A percentile compares a stretch with the other conserved stretches of the same genome.
These are phyloP conservation scores for Furnarius figulus DNA, from an alignment of 2,113 vertebrate genomes.

Conservation along the genomic window DNA sequence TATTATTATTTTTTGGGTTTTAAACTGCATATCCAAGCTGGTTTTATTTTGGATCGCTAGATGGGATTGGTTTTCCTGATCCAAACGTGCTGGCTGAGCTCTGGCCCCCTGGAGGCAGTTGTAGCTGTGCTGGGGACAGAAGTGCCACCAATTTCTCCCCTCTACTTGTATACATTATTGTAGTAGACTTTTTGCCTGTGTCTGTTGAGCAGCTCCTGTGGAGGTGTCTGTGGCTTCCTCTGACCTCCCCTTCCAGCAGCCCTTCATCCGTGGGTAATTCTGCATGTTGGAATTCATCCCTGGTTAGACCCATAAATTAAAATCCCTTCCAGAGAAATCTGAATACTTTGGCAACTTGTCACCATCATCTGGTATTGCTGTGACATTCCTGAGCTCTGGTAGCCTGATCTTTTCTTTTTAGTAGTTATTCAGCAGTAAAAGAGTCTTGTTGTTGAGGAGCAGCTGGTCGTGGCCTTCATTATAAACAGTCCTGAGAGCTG, in stretches of 20 bases:
- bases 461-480: neutral
- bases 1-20: neutral
- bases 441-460: neutral
- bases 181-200: neutral
- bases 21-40: neutral
- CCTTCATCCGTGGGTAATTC: neutral
- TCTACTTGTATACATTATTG: neutral
- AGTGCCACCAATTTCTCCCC: rapidly evolving
- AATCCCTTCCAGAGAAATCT: neutral
- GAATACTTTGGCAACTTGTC: neutral
- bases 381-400: neutral
- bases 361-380: neutral
- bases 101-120: neutral
- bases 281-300: neutral
- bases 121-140: neutral
- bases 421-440: neutral
- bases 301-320: neutral
- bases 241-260: neutral
- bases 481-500: neutral
- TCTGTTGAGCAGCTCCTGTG: neutral
- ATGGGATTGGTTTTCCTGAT: neutral
- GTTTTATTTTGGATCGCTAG: neutral
- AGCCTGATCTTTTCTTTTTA: neutral
- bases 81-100: neutral
- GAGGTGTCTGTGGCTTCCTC: neutral